These are phyloP conservation scores for Ophiothrix spiculata DNA, from an alignment of 35 echinoderm and acorn worm species.

Conservation along the genomic window DNA sequence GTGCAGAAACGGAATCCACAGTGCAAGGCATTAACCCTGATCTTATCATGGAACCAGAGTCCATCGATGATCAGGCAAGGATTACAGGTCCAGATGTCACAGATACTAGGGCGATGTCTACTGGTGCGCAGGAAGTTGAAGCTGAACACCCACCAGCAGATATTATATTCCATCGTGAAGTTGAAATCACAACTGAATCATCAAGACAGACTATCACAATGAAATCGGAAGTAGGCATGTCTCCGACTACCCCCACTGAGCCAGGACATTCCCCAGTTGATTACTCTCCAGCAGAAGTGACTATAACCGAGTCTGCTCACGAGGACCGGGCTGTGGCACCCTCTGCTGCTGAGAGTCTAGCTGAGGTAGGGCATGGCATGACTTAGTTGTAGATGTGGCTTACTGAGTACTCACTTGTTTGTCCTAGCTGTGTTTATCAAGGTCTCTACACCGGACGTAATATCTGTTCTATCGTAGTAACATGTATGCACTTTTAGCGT, in stretches of 20 bases:
- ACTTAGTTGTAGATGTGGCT: background rate
- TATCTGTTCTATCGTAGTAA: too few species aligned
- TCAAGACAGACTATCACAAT: conserved; percentile 71
- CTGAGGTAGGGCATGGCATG: conserved; percentile 70
- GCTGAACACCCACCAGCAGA: conserved; percentile 49
- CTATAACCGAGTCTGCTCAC: conserved; percentile 75
- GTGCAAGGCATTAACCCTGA: conserved; percentile 92
- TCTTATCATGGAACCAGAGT: conserved; percentile 65
- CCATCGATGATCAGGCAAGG: conserved; percentile 45
- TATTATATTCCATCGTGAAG: conserved; percentile 18
- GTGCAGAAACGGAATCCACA: conserved; percentile 55
- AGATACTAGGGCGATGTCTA: conserved; percentile 54
- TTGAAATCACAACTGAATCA: conserved; percentile 47
- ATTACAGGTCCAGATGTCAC: conserved; percentile 76
- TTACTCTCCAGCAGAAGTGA: conserved; percentile 62
- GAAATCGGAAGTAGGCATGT: conserved; percentile 41
- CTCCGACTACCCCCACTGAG: conserved; percentile 38
- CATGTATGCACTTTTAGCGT: too few species aligned
- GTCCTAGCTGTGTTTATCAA: background rate
- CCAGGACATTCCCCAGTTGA: background rate
- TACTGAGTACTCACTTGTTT: conserved; percentile 16
- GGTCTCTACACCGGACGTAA: background rate
- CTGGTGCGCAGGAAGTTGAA: conserved; percentile 68
- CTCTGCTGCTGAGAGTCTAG: conserved; percentile 54
- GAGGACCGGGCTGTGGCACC: conserved; percentile 34